phyloP scores from a whole-genome alignment of 2,888 invertebrate species.

The Odontothrips loti region DNA sequence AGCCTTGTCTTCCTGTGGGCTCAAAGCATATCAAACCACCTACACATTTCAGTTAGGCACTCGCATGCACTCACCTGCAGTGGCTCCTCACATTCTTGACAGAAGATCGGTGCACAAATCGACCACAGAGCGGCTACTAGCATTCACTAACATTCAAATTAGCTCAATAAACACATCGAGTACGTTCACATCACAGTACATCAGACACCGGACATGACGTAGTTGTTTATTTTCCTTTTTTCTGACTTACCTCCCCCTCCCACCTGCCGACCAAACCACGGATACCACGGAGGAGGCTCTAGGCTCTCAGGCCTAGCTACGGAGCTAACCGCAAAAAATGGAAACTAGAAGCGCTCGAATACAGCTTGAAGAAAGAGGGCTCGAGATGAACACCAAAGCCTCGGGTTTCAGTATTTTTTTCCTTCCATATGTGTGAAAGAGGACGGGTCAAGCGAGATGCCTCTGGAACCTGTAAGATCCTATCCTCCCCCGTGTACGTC shows the following conservation, averaged over 20 bases:
- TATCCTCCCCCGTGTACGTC: background rate
- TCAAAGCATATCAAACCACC: background rate
- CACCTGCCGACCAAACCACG: background rate
- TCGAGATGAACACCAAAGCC: too few species aligned
- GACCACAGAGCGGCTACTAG: background rate
- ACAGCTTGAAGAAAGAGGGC: background rate
- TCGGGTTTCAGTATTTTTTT: too few species aligned
- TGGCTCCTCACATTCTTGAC: background rate
- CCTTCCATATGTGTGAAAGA: too few species aligned
- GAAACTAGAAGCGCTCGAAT: background rate
- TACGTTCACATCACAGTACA: constrained; percentile 17
- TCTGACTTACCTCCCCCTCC: background rate
- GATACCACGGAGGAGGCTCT: too few species aligned
- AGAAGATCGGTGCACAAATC: background rate
- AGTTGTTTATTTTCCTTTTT: constrained; percentile 25
- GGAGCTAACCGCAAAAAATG: too few species aligned
- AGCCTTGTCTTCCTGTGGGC: background rate
- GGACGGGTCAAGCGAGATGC: too few species aligned
- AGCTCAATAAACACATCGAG: constrained; percentile 10
- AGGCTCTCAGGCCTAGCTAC: too few species aligned
- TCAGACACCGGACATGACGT: constrained; percentile 22
- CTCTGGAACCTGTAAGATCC: background rate
- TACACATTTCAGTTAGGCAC: background rate
- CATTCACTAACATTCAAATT: constrained; percentile 10
- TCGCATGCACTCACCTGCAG: background rate